Base-by-base conservation (phyloP, 2,113 vertebrate genomes). In the Oncorhynchus nerka region DNA sequence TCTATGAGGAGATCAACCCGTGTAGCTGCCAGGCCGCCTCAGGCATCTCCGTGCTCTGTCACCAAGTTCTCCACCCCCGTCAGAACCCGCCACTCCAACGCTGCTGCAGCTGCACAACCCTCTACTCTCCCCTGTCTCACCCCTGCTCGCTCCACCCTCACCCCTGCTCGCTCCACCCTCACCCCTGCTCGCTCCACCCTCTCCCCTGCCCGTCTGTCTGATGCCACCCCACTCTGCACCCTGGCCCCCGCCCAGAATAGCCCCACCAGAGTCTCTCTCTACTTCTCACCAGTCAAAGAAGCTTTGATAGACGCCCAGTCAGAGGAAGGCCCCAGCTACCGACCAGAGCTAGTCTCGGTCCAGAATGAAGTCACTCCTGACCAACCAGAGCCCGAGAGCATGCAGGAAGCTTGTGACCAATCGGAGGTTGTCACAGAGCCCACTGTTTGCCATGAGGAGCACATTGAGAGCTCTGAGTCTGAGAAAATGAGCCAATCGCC, bases 1-100 rank as follows among this genome's bases (percentile, higher is more conserved):
- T 78, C 76, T 20, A 30, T 84, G n/a, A 87, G 90, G 74, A 86
- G 85, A 83, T 91, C 92, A 0, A 86, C 84, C 48, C 86, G 87
- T 3, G 77, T 85, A 57, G 77, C 75, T 0, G 86, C 82, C 0
- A 32, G 64, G 11, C 71, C 49, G 24, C 77, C 83, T 32, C 84
- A 59, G 30, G 70, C 77, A 39, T 91, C 89, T 13, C 87, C 92
- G 12, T 49, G 75, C 49, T 22, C 51, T 1, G 30, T n/a, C 59
- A 70, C 82, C 24, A 80, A 57, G 24, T 73, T 79, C 19, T 77
- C 79, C 55, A 86, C 93, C 6, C 90, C 93, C 0, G 75, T 86
- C 59, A 89, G 86, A 24, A 79, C 75, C 22, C 78, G 79, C 0
- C 81, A 51, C 5, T 87, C 89, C 5, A 67, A 74, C 0, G 85